These are phyloP conservation scores for Spodoptera litura DNA, from an alignment of 1,140 invertebrate species.

Conservation along the genomic window DNA sequence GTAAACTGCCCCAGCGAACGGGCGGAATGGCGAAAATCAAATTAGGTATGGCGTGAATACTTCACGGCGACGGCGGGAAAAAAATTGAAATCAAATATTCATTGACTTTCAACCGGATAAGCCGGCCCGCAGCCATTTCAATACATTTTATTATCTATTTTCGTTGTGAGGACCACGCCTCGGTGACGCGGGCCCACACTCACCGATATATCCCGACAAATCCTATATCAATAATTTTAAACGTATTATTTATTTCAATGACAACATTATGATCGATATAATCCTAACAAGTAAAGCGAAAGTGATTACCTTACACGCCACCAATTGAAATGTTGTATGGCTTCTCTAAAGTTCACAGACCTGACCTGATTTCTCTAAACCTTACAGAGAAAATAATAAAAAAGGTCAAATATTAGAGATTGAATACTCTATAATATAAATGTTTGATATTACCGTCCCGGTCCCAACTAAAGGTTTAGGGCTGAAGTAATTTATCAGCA, in stretches of 20 bases:
- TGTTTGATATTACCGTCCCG: conserved; percentile 18
- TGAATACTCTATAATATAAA: conserved; percentile 41
- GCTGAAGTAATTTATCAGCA: conserved; percentile 6
- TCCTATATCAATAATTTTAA: conserved; percentile 46
- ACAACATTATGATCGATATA: background rate
- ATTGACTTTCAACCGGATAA: conserved; percentile 86
- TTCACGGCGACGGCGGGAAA: conserved; percentile 85
- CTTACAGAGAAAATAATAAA: conserved; percentile 44
- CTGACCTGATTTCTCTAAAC: conserved; percentile 45
- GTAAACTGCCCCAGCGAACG: conserved; percentile 82
- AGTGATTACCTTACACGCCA: background rate
- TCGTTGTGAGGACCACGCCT: conserved; percentile 60
- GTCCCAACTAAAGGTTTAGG: conserved; percentile 17
- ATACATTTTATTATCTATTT: conserved; percentile 86
- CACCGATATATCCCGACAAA: conserved; percentile 24
- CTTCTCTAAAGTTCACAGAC: conserved; percentile 37
- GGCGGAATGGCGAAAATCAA: conserved; percentile 85
- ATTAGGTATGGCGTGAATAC: conserved; percentile 86
- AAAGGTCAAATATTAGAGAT: conserved; percentile 48
- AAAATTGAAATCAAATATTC: conserved; percentile 87
- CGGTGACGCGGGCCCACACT: conserved; percentile 55
- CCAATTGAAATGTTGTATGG: conserved; percentile 37
- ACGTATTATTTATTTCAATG: conserved; percentile 31
- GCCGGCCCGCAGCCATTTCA: conserved; percentile 83
- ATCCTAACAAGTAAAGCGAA: background rate